Evolutionary conservation across 2,797 vertebrate species (phyloP).

Genomic region (Mus caroli): DNA sequence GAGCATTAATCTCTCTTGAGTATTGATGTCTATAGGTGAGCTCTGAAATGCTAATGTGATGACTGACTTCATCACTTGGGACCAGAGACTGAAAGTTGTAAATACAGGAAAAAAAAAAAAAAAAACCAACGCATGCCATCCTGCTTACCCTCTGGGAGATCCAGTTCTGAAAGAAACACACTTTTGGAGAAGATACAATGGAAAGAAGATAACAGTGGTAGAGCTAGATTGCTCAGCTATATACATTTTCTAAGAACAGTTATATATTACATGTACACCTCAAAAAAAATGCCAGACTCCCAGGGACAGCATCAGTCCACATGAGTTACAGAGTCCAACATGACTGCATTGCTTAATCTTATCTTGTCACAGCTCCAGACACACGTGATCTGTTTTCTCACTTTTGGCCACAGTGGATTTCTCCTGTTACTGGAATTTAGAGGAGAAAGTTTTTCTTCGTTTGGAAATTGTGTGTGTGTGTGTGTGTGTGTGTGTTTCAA

Average conservation of each 20-base stretch:
- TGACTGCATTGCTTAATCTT: not conserved
- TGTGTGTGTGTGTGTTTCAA: not conserved
- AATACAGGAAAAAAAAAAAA: slow-evolving; percentile 18
- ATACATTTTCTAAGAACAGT: not conserved
- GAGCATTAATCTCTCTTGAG: slow-evolving; percentile 56
- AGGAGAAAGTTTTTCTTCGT: slow-evolving; percentile 10
- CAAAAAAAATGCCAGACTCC: not conserved
- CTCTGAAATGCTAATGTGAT: slow-evolving; percentile 69
- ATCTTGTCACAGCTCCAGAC: slow-evolving; percentile 7
- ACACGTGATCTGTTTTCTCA: not conserved
- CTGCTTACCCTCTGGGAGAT: not conserved
- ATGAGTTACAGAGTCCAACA: not conserved
- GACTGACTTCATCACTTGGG: not conserved
- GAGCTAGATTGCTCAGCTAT: not conserved
- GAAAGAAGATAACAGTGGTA: not conserved
- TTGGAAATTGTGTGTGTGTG: not conserved
- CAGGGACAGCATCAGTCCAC: not conserved
- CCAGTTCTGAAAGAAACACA: not conserved
- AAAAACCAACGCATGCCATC: slow-evolving; percentile 27
- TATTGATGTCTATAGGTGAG: slow-evolving; percentile 11
- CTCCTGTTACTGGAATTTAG: not conserved
- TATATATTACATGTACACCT: not conserved
- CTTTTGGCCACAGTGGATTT: not conserved
- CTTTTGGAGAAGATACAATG: not conserved
- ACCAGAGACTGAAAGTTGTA: slow-evolving; percentile 31